phyloP scores from a whole-genome alignment of 2,113 vertebrate genomes.

The Todiramphus chloris region DNA sequence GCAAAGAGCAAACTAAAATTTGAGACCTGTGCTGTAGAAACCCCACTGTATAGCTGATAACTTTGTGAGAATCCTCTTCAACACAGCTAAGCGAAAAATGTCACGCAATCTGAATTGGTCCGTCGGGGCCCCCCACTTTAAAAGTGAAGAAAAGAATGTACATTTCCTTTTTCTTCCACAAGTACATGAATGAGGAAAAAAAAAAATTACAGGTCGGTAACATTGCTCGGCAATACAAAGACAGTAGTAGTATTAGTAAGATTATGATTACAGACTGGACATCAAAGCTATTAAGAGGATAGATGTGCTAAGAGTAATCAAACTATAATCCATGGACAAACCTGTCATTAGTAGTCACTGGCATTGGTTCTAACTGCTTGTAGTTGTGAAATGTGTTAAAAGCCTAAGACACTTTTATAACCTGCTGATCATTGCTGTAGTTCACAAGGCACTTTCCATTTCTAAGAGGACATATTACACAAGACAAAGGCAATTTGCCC shows the following conservation, averaged over 20 bases:
- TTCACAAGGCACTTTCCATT: slow-evolving; percentile 27
- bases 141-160: not conserved
- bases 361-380: not conserved
- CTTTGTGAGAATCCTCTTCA: not conserved
- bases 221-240: not conserved
- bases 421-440: not conserved
- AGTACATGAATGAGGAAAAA: not conserved
- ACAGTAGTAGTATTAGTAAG: not conserved
- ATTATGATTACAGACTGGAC: not conserved
- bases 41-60: not conserved
- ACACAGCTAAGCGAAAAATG: not conserved
- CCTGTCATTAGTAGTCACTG: not conserved
- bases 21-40: not conserved
- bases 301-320: not conserved
- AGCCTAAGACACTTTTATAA: not conserved
- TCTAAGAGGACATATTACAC: not conserved
- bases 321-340: not conserved
- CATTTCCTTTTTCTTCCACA: not conserved
- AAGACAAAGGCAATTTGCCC: not conserved
- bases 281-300: not conserved
- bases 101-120: not conserved
- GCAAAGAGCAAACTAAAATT: not conserved
- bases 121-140: not conserved
- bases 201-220: not conserved
- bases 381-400: not conserved